Evolutionary conservation across 2,888 invertebrate genomes (phyloP).

Genomic region (Xestia rhomboidea): DNA sequence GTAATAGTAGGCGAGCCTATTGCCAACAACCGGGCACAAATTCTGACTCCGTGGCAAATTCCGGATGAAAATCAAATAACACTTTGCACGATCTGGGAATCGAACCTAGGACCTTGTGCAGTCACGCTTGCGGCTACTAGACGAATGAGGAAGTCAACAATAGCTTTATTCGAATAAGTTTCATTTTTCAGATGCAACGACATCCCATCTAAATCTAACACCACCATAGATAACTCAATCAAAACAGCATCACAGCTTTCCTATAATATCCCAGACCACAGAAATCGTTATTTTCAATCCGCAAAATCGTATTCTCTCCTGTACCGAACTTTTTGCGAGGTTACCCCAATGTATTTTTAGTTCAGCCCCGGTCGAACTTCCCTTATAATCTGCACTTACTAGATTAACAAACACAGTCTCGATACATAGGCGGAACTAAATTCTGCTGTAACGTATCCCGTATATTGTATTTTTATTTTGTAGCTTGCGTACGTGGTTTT

Average conservation of each 20-base stretch:
- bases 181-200: neutral
- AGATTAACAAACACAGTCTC: constrained; percentile 67
- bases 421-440: constrained; percentile 49
- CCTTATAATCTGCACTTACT: constrained; percentile 69
- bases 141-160: too few relatives aligned
- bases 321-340: constrained; percentile 31
- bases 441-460: constrained; percentile 38
- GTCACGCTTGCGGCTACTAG: too few relatives aligned
- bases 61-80: too few relatives aligned
- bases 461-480: constrained; percentile 56
- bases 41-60: too few relatives aligned
- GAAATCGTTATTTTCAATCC: constrained; percentile 44
- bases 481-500: constrained; percentile 9
- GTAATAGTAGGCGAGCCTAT: too few relatives aligned
- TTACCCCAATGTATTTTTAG: constrained; percentile 53
- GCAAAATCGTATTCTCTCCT: constrained; percentile 31
- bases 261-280: neutral
- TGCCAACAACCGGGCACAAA: too few relatives aligned
- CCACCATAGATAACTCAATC: neutral
- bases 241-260: constrained; percentile 9
- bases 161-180: neutral
- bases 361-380: constrained; percentile 43
- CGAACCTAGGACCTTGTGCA: too few relatives aligned
- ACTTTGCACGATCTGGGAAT: too few relatives aligned
- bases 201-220: neutral